Conservation (phyloP, 2,888 invertebrate species). For the Acrobasis consociella region DNA sequence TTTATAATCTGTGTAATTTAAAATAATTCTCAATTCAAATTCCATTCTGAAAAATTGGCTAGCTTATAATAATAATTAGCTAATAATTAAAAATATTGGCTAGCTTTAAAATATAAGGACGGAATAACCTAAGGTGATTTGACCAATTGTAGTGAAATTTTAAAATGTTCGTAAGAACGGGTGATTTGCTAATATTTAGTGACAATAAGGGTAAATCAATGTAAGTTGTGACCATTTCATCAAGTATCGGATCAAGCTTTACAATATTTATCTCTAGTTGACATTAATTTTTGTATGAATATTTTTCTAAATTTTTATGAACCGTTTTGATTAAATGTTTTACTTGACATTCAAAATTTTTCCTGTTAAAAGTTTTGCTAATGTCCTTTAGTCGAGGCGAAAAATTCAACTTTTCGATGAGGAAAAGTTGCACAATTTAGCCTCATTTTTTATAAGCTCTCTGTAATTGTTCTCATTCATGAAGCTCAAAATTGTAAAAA, state of each 20-base stretch:
- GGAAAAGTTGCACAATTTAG: constrained; percentile 67
- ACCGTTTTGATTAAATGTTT: constrained; percentile 5
- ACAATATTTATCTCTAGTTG: constrained; percentile 12
- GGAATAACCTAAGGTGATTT: neutral
- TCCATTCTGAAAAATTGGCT: constrained; percentile 9
- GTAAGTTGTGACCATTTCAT: neutral
- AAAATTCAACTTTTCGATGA: constrained; percentile 67
- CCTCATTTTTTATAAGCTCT: constrained; percentile 58
- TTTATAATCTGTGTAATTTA: neutral
- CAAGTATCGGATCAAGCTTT: constrained; percentile 21
- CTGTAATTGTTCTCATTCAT: constrained; percentile 47
- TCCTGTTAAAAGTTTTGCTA: constrained; percentile 65
- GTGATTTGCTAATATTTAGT: neutral
- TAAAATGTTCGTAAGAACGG: neutral
- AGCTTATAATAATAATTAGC: too few relatives aligned
- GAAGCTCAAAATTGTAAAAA: constrained; percentile 56
- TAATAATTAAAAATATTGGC: neutral
- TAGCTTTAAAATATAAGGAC: constrained; percentile 4
- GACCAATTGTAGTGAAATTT: constrained; percentile 19
- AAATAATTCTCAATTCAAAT: neutral
- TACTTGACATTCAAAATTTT: constrained; percentile 69
- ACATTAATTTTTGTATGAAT: constrained; percentile 20
- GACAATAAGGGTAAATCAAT: constrained; percentile 11
- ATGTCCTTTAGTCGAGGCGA: constrained; percentile 55
- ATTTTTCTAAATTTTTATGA: constrained; percentile 17